Percentiles rank a stretch among this genome's conserved stretches.
Evolutionary conservation across 2,113 vertebrate species (phyloP).

Genomic region (Ascaphus truei): DNA sequence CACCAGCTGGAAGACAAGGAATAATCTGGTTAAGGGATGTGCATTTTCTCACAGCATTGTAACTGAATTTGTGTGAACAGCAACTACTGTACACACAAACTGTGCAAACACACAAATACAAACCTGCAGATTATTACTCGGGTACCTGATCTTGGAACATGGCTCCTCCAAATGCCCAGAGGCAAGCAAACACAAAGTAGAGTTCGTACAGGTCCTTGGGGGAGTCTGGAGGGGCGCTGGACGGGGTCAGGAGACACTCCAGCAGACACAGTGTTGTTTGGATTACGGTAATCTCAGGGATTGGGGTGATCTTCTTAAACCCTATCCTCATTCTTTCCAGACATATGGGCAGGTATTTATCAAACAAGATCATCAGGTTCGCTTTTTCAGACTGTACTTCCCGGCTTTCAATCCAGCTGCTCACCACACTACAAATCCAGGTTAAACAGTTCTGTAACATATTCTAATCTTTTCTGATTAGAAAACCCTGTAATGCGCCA

Average conservation of each 20-base stretch:
- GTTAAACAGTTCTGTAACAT: too few relatives aligned
- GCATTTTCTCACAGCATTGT: too few relatives aligned
- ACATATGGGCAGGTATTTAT: slow-evolving; percentile 71
- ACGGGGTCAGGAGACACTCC: slow-evolving; percentile 64
- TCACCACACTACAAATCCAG: slow-evolving; percentile 56
- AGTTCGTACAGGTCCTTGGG: slow-evolving; percentile 67
- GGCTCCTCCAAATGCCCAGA: slow-evolving; percentile 67
- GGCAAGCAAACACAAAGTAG: slow-evolving; percentile 67
- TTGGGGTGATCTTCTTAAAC: slow-evolving; percentile 63
- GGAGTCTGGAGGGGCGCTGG: slow-evolving; percentile 54
- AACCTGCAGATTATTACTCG: too few relatives aligned
- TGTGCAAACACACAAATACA: too few relatives aligned
- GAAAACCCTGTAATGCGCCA: too few relatives aligned
- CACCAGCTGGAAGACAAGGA: slow-evolving; percentile 53
- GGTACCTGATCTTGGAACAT: slow-evolving; percentile 75
- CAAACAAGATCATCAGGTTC: slow-evolving; percentile 64
- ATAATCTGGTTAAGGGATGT: too few relatives aligned
- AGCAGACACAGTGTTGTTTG: slow-evolving; percentile 63
- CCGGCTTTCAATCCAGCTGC: slow-evolving; percentile 69
- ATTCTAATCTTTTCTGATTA: too few relatives aligned
- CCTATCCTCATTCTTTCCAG: slow-evolving; percentile 60
- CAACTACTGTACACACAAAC: too few relatives aligned
- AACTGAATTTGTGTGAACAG: too few relatives aligned
- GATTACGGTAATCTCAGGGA: slow-evolving; percentile 57
- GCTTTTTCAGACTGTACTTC: slow-evolving; percentile 66